A percentile compares a stretch with the other conserved stretches of the same genome.
Conservation (phyloP, 1,140 invertebrate species). For the Pseudachorutes palmiensis region DNA sequence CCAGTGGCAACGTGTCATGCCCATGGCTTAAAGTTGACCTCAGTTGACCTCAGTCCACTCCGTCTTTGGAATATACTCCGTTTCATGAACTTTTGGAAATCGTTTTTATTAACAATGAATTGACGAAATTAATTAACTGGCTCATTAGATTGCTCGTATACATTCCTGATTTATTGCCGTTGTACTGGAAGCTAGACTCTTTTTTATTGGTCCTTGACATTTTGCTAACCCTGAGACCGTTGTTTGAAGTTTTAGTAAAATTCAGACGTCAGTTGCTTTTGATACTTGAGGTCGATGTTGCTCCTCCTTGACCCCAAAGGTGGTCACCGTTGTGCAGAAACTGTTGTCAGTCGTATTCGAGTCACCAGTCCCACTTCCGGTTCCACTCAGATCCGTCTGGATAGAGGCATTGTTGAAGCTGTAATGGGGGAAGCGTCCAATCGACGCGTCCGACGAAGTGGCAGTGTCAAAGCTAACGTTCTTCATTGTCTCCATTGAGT, state of each 20-base stretch:
- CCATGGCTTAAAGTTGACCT: no score
- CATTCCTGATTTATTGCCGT: no score
- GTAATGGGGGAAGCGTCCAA: not conserved
- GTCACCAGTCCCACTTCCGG: not conserved
- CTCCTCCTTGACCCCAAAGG: slow-evolving; percentile 30
- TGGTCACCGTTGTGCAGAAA: slow-evolving; percentile 32
- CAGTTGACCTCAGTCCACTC: no score
- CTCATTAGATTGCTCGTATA: no score
- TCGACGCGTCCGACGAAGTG: slow-evolving; percentile 25
- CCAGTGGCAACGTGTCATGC: no score
- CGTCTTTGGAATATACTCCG: no score
- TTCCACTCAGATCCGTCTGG: slow-evolving; percentile 17
- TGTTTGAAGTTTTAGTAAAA: not conserved
- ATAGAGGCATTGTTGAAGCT: slow-evolving; percentile 17
- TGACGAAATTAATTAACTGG: no score
- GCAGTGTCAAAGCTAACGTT: slow-evolving; percentile 34
- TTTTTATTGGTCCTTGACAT: no score
- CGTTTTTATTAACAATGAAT: no score
- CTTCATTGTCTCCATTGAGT: slow-evolving; percentile 27
- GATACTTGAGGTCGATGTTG: not conserved
- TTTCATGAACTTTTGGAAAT: no score
- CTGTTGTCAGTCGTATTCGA: not conserved
- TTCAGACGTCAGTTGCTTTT: slow-evolving; percentile 37
- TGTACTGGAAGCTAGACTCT: no score
- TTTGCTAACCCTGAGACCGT: no score